Evolutionary conservation across 1,140 invertebrate species (phyloP).

Genomic region (Phenacoccus solenopsis): DNA sequence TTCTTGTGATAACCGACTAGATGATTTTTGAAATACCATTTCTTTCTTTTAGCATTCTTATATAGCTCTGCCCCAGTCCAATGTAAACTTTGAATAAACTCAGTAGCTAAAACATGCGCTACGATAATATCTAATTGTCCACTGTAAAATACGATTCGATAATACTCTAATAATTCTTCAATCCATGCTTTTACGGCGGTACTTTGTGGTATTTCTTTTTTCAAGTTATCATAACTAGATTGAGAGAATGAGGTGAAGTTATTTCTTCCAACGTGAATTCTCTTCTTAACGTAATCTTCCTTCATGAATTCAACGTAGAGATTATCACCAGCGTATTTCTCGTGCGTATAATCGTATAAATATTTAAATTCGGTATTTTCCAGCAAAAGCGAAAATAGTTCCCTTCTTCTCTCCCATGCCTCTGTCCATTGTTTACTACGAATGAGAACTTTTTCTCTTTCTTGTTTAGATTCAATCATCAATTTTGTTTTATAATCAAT

Average conservation of each 20-base stretch:
- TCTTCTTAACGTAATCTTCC: slow-evolving; percentile 30
- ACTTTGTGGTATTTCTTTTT: slow-evolving; percentile 69
- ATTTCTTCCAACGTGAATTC: slow-evolving; percentile 70
- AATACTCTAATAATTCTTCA: slow-evolving; percentile 47
- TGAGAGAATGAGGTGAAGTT: slow-evolving; percentile 34
- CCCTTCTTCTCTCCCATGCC: not conserved
- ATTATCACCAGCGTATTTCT: not conserved
- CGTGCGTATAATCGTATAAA: slow-evolving; percentile 65
- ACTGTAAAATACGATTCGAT: slow-evolving; percentile 54
- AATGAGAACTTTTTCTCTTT: not conserved
- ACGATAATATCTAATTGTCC: slow-evolving; percentile 68
- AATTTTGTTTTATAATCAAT: slow-evolving; percentile 24
- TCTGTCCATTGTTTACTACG: not conserved
- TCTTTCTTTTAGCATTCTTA: slow-evolving; percentile 33
- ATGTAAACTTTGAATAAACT: slow-evolving; percentile 44
- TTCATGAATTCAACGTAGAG: slow-evolving; percentile 38
- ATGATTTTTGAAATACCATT: slow-evolving; percentile 19
- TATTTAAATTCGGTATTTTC: not conserved
- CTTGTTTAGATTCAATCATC: slow-evolving; percentile 3
- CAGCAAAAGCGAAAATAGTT: not conserved
- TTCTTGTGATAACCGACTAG: slow-evolving; percentile 25
- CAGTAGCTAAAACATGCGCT: slow-evolving; percentile 60
- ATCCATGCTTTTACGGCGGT: slow-evolving; percentile 64
- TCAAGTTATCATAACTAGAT: slow-evolving; percentile 53
- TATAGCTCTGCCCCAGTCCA: slow-evolving; percentile 49